Base-by-base conservation (phyloP, 2,113 vertebrate species). In the Trematomus loennbergii region DNA sequence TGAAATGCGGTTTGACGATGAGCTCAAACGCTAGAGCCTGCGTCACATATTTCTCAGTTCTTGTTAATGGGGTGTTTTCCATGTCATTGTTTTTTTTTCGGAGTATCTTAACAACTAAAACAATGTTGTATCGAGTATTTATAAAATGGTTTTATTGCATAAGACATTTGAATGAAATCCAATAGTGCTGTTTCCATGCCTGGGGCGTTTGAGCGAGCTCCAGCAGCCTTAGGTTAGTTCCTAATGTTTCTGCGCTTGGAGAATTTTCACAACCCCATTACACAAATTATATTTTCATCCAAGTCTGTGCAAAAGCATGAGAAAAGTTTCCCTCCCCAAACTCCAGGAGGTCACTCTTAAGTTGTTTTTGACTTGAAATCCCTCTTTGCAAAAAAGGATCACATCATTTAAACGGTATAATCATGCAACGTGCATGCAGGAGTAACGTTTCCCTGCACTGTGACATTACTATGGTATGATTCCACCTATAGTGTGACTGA, bases 11-110 rank as follows among this genome's bases (percentile, higher is more conserved):
- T 83, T 78, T 86, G 63, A 81, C 81, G 76, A 76, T 83, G 57
- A 25, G 65, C 75, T 87, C 65, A 67, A 77, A 20, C 25, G 72
- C 81, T 75, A n/a, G 22, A 65, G 65, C 63, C 86, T 88, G 84
- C 84, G 84, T 91, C 88, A 88, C 62, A 1, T 12, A 61, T 76
- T 0, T 72, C 83, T 69, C 75, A 73, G 3, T 93, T 93, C 90
- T 91, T 85, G 87, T 87, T 89, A 89, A 80, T 67, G 22, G 46
- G 81, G 86, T 79, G 62, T 70, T 89, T 91, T 88, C 81, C 83
- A 87, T 79, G 63, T 22, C 3, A 16, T 57, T 17, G 54, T 59
- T 83, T 82, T 79, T 53, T 62, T 81, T 84, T 88, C 87, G 82
- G 58, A 91, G 82, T 87, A 91, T 75, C 50, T 18, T 77, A 79